A percentile compares a stretch with the other conserved stretches of the same genome.
These are phyloP conservation scores for Haemorhous mexicanus DNA, from an alignment of 2,113 vertebrate genomes.

Conservation along the genomic window DNA sequence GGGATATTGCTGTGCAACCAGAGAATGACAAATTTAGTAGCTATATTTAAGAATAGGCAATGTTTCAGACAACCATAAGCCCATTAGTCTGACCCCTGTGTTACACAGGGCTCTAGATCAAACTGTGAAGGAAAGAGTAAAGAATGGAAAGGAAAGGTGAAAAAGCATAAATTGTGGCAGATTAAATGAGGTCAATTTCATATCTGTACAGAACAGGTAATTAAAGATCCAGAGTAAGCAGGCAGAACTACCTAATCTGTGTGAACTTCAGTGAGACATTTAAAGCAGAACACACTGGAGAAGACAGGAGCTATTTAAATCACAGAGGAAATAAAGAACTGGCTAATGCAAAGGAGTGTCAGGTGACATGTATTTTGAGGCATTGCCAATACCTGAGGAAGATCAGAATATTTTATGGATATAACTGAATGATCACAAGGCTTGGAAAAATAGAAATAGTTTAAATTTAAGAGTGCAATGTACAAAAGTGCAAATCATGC, in stretches of 20 bases:
- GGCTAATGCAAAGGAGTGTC: not conserved
- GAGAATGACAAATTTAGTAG: not conserved
- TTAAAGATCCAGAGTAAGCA: not conserved
- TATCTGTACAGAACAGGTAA: not conserved
- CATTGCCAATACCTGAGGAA: not conserved
- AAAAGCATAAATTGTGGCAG: not conserved
- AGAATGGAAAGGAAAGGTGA: not conserved
- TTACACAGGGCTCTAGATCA: not conserved
- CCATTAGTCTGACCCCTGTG: not conserved
- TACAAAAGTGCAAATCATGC: conserved; percentile 27
- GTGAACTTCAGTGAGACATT: not conserved
- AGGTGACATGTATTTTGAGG: not conserved
- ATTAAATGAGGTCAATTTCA: not conserved
- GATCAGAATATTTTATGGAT: conserved; percentile 1
- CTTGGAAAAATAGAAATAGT: not conserved
- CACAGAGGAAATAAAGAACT: not conserved
- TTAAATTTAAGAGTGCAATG: not conserved
- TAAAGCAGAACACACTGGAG: not conserved
- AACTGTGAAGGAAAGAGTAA: not conserved
- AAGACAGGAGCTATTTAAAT: not conserved
- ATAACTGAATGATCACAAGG: not conserved
- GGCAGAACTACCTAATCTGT: not conserved
- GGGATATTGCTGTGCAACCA: not conserved
- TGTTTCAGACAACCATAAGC: not conserved
- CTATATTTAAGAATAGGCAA: not conserved